Evolutionary conservation across 2,888 invertebrate genomes (phyloP).

Genomic region (Aspidapion aeneum): DNA sequence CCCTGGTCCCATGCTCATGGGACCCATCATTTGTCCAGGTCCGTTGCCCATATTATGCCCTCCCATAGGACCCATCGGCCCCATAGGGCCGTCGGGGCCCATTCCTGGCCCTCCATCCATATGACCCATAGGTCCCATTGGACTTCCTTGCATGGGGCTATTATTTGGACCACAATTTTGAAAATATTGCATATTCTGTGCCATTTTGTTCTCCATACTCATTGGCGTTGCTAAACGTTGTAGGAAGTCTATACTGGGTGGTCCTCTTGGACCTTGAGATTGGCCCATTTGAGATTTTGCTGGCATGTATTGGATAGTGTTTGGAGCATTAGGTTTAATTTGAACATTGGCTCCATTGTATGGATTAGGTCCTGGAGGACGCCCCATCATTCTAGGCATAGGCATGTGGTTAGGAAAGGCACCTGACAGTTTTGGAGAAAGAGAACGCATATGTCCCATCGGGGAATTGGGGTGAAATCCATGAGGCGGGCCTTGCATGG

Average conservation of each 20-base stretch:
- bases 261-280: conserved; percentile 75
- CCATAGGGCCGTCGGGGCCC: conserved; percentile 47
- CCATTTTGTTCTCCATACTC: conserved; percentile 64
- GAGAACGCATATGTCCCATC: conserved; percentile 48
- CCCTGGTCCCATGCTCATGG: conserved; percentile 46
- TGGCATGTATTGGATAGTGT: conserved; percentile 97
- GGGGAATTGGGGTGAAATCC: conserved; percentile 46
- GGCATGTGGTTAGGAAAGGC: conserved; percentile 51
- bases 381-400: conserved; percentile 60
- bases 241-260: conserved; percentile 86
- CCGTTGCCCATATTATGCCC: conserved; percentile 43
- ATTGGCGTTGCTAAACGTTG: conserved; percentile 86
- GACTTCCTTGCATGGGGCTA: conserved; percentile 48
- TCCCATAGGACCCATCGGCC: conserved; percentile 48
- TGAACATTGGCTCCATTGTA: conserved; percentile 81
- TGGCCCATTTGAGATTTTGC: conserved; percentile 84
- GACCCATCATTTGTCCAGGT: conserved; percentile 44
- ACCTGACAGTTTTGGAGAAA: conserved; percentile 66
- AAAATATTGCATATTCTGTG: conserved; percentile 70
- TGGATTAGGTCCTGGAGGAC: conserved; percentile 58
- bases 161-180: conserved; percentile 56
- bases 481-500: conserved; percentile 47
- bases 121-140: conserved; percentile 45
- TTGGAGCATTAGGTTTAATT: conserved; percentile 95
- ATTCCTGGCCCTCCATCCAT: conserved; percentile 46